A percentile compares a stretch with the other conserved stretches of the same genome.
phyloP scores from a whole-genome alignment of 2,113 vertebrate genomes.

The Petroica traversi region DNA sequence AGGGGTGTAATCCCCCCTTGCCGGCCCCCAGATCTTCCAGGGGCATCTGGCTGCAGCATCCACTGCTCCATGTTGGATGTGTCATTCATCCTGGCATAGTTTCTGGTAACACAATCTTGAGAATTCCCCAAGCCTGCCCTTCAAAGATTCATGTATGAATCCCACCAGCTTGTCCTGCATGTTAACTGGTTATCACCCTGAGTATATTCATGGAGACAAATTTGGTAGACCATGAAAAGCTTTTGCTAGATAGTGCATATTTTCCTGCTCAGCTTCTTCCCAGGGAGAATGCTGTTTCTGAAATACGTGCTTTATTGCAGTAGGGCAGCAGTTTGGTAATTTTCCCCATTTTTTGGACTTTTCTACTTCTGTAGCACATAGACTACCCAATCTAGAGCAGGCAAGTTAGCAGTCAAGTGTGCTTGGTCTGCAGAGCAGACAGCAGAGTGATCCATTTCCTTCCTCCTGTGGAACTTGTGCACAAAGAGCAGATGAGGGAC shows the following conservation, averaged over 20 bases:
- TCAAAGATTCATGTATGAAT: background rate
- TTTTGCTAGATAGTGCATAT: background rate
- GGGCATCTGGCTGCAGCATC: background rate
- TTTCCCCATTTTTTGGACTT: background rate
- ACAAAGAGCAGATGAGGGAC: rapidly evolving
- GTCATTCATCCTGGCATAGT: rapidly evolving
- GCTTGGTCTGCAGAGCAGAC: background rate
- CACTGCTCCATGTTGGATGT: rapidly evolving
- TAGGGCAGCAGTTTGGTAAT: background rate
- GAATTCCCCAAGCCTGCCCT: too few relatives aligned
- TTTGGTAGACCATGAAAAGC: rapidly evolving
- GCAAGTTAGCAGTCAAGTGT: rapidly evolving
- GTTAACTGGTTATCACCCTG: background rate
- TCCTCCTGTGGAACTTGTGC: background rate
- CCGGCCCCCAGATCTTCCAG: background rate
- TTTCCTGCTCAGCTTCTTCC: background rate
- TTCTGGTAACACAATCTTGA: background rate
- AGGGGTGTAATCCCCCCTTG: rapidly evolving
- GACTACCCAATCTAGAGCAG: rapidly evolving
- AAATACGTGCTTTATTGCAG: background rate
- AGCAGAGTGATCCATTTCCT: background rate
- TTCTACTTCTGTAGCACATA: rapidly evolving
- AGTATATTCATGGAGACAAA: background rate
- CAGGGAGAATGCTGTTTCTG: rapidly evolving
- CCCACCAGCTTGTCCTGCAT: rapidly evolving